Percentiles rank a stretch among this genome's conserved stretches.
These are phyloP conservation scores for Temnothorax unifasciatus DNA, from an alignment of 2,888 invertebrate genomes.

Conservation along the genomic window DNA sequence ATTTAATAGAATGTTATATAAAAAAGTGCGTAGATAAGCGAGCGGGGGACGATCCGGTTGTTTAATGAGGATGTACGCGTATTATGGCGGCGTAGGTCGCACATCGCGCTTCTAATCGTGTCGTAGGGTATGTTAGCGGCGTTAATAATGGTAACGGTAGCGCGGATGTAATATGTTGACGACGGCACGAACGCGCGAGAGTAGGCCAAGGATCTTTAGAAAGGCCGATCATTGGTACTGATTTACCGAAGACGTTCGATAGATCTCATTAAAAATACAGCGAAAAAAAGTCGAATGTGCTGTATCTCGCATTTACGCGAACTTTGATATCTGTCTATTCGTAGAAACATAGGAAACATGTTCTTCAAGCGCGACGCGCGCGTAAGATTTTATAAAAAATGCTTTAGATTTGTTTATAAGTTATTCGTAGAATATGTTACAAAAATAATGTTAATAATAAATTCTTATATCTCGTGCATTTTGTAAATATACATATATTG, in stretches of 20 bases:
- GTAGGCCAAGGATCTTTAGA: slow-evolving; percentile 74
- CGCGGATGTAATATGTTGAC: slow-evolving; percentile 66
- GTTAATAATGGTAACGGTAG: slow-evolving; percentile 71
- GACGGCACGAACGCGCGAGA: slow-evolving; percentile 55
- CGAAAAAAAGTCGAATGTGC: slow-evolving; percentile 22
- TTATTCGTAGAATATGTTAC: background rate
- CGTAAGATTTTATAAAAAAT: background rate
- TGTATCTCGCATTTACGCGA: background rate
- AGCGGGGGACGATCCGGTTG: slow-evolving; percentile 70
- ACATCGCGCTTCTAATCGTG: slow-evolving; percentile 76
- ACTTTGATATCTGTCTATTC: background rate
- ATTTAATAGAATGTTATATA: slow-evolving; percentile 82
- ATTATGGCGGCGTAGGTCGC: slow-evolving; percentile 78
- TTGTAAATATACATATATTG: background rate
- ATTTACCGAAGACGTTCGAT: slow-evolving; percentile 67
- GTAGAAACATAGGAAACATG: background rate
- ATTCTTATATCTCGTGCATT: background rate
- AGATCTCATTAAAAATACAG: slow-evolving; percentile 22
- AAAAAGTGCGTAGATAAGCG: slow-evolving; percentile 70
- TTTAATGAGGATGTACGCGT: slow-evolving; percentile 85
- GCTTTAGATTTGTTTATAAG: background rate
- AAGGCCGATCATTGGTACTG: slow-evolving; percentile 48
- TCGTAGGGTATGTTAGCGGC: slow-evolving; percentile 64
- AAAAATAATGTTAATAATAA: background rate
- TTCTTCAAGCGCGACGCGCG: background rate